Evolutionary conservation across 2,797 vertebrate genomes (phyloP).

Genomic region (Smutsia gigantea): DNA sequence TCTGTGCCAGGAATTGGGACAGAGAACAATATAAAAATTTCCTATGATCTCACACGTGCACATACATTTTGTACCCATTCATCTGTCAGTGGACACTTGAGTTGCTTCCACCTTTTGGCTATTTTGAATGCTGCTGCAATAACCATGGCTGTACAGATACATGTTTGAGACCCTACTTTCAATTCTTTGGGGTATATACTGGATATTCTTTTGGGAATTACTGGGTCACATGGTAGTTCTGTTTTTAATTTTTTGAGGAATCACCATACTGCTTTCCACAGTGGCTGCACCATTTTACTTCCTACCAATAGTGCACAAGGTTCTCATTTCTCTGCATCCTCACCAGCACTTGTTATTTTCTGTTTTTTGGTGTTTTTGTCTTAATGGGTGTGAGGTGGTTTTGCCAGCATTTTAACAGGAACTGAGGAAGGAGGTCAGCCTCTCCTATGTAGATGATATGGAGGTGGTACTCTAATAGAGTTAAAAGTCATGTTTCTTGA

Average conservation of each 20-base stretch:
- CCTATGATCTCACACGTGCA: neutral
- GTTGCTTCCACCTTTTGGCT: neutral
- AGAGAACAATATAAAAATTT: neutral
- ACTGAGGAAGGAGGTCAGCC: neutral
- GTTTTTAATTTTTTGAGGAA: neutral
- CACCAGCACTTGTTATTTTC: neutral
- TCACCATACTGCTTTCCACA: neutral
- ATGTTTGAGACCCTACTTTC: neutral
- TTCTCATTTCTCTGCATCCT: neutral
- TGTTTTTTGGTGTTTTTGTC: neutral
- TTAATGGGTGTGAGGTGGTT: neutral
- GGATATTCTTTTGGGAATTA: neutral
- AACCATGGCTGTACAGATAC: neutral
- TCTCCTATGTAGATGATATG: neutral
- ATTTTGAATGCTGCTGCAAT: neutral
- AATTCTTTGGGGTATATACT: neutral
- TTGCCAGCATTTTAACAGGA: neutral
- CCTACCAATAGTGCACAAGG: neutral
- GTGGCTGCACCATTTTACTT: neutral
- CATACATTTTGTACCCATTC: neutral
- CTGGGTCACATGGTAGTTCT: neutral
- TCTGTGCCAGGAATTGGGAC: neutral
- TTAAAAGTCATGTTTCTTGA: neutral
- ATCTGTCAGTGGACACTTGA: neutral
- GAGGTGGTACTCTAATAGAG: neutral